Evolutionary conservation across 2,888 invertebrate species (phyloP), one percentile per base, ranked within the genome.

Genomic region (Neocrepidodera transversa): DNA sequence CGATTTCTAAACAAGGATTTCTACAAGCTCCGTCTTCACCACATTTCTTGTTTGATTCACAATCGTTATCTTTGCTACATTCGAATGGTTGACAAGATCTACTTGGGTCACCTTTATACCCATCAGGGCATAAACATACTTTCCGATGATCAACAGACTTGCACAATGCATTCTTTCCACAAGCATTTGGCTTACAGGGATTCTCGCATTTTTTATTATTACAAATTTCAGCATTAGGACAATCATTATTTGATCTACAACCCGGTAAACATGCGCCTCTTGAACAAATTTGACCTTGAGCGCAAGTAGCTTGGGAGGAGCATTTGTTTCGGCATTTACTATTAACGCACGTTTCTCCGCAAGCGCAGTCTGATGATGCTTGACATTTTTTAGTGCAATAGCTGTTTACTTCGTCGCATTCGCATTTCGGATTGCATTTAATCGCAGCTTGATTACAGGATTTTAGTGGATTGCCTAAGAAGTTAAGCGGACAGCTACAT

Each of bases 91-190:
- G 85, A 71, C 93, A 93, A 71, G 87, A 86, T 64, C 85, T 86
- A 58, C 85, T 85, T 0, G 93, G 92, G 74, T 93, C 91, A 0
- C 93, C 93, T 66, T 89, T 89, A 73, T 85, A 92, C 11, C 94
- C 93, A 72, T 92, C 91, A 0, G 93, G 92, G 74, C 95, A 95
- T 58, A 92, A 85, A 75, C 95, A 95, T 2, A 95, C 85, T 40
- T 92, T 89, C 36, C 91, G 85, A 78, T 94, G 95, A 66, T 90
- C 89, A 1, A 89, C 87, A 0, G 91, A 87, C 64, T 87, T 85
- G 74, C 95, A 95, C 1, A 91, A 74, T 0, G 95, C 92, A 75
- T 91, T 89, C 66, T 85, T 85, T 2, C 94, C 94, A 70, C 95
- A 95, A 1, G 91, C 87, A 11, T 83, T 82, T 63, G 84, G 81